phyloP scores from a whole-genome alignment of 2,113 vertebrate genomes.

The Furnarius figulus region DNA sequence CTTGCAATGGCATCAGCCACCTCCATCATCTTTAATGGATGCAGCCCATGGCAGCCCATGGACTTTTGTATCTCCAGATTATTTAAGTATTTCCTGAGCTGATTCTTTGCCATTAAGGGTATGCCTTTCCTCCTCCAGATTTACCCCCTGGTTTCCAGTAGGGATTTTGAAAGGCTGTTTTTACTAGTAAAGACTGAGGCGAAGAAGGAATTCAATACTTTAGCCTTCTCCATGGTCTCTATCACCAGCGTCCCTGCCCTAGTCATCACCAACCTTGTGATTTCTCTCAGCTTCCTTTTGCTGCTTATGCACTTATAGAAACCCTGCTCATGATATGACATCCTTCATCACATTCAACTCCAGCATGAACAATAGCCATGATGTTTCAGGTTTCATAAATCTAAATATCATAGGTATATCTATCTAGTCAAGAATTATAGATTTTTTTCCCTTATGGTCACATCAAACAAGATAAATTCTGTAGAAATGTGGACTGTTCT shows the following conservation, averaged over 20 bases:
- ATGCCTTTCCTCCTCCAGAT: background rate
- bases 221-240: background rate
- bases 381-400: background rate
- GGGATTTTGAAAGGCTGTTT: background rate
- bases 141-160: background rate
- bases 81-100: background rate
- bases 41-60: background rate
- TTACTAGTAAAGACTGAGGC: background rate
- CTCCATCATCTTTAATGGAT: background rate
- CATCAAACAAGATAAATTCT: background rate
- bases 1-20: background rate
- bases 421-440: background rate
- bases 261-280: background rate
- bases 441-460: background rate
- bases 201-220: background rate
- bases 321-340: background rate
- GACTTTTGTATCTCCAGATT: background rate
- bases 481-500: background rate
- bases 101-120: background rate
- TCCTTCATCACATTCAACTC: background rate
- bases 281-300: background rate
- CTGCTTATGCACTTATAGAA: background rate
- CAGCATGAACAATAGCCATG: background rate
- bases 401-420: background rate
- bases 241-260: no score